Conservation (phyloP, 1,140 invertebrate species). For the Hycleus cichorii region DNA sequence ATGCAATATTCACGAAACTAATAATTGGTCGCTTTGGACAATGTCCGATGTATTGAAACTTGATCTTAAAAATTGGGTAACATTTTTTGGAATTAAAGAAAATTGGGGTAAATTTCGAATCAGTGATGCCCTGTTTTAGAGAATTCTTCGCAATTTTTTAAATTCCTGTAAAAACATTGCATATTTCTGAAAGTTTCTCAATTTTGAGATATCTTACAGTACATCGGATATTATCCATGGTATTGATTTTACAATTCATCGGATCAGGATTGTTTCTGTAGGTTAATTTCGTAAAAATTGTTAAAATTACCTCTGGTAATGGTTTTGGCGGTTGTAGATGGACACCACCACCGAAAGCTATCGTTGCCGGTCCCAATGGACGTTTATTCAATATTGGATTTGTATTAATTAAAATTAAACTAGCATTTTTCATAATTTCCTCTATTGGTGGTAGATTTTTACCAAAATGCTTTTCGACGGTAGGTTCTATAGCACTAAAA, state of each 20-base stretch:
- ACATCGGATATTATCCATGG: neutral
- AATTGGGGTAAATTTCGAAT: too few relatives aligned
- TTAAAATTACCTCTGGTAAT: slow-evolving; percentile 25
- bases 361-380: slow-evolving; percentile 18
- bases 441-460: slow-evolving; percentile 23
- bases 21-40: too few relatives aligned
- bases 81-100: too few relatives aligned
- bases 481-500: slow-evolving; percentile 18
- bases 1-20: too few relatives aligned
- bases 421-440: slow-evolving; percentile 1
- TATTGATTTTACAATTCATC: slow-evolving; percentile 24
- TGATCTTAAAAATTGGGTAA: too few relatives aligned
- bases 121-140: too few relatives aligned
- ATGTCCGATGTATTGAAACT: slow-evolving; percentile 12
- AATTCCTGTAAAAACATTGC: too few relatives aligned
- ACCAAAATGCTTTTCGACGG: slow-evolving; percentile 32
- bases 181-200: too few relatives aligned
- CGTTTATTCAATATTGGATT: slow-evolving; percentile 27
- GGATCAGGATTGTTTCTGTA: too few relatives aligned
- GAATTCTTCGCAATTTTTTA: too few relatives aligned
- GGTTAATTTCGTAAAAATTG: neutral
- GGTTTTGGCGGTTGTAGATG: slow-evolving; percentile 37
- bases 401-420: slow-evolving; percentile 33
- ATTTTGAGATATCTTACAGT: too few relatives aligned
- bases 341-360: slow-evolving; percentile 39